Conservation (phyloP, 2,797 vertebrate genomes). For the Dendrocincla fuliginosa region DNA sequence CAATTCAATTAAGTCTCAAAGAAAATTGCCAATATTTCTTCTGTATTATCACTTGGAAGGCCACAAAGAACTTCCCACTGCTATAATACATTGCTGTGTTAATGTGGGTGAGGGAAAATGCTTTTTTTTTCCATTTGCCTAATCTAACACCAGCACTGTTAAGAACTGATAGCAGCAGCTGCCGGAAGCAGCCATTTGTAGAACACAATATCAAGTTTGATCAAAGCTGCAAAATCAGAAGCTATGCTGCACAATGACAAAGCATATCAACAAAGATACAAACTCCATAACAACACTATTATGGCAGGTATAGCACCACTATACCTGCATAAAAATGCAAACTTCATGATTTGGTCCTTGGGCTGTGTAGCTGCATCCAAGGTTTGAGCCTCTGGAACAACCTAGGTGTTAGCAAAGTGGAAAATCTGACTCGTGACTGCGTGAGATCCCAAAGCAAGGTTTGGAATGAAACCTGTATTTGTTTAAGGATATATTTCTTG, state of each 20-base stretch:
- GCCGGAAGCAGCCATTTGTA: background rate
- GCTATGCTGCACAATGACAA: background rate
- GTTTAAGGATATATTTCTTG: conserved; percentile 26
- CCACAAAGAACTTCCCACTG: background rate
- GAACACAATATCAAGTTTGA: background rate
- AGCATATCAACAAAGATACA: background rate
- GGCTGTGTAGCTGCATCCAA: background rate
- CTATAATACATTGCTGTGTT: background rate
- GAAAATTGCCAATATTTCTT: background rate
- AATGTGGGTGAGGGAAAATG: background rate
- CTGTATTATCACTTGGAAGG: background rate
- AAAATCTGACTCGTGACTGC: conserved; percentile 3
- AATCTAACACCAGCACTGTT: background rate
- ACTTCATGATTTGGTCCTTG: background rate
- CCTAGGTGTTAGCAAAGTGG: background rate
- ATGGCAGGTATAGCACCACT: background rate
- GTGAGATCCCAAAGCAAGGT: background rate
- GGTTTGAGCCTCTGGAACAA: background rate
- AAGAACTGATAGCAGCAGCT: conserved; percentile 3
- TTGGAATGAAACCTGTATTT: conserved; percentile 30
- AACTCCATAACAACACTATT: background rate
- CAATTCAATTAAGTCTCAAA: background rate
- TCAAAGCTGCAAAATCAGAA: background rate
- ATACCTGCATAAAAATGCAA: background rate
- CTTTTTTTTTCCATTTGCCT: background rate